These are phyloP conservation scores for Crotalus horridus DNA, from an alignment of 2,113 vertebrate genomes.

Conservation along the genomic window DNA sequence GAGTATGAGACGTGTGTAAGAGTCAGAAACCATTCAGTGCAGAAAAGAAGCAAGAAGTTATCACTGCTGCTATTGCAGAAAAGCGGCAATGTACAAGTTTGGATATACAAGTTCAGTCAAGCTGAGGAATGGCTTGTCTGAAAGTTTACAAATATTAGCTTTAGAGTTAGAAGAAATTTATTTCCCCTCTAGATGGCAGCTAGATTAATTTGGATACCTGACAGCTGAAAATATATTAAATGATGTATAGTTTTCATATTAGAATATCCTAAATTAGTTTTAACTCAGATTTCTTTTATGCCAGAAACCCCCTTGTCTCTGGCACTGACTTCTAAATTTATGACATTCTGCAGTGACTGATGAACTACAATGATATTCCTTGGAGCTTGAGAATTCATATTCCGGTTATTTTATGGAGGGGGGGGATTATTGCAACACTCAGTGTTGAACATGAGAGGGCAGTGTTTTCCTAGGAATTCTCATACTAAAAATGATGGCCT, in stretches of 20 bases:
- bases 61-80: not conserved
- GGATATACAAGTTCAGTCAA: too few relatives aligned
- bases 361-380: not conserved
- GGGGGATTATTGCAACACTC: not conserved
- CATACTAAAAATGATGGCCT: rapidly evolving
- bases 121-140: not conserved
- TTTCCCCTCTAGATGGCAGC: not conserved
- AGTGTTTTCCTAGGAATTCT: slow-evolving; percentile 44
- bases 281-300: not conserved
- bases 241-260: not conserved
- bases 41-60: not conserved
- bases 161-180: not conserved
- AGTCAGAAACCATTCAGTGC: not conserved
- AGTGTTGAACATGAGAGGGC: slow-evolving; percentile 51
- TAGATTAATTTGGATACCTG: not conserved
- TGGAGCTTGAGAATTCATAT: not conserved
- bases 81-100: not conserved
- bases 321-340: not conserved
- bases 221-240: not conserved
- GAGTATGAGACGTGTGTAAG: not conserved
- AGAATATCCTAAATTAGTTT: not conserved
- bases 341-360: not conserved
- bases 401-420: not conserved
- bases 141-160: not conserved
- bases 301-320: not conserved